phyloP scores from a whole-genome alignment of 37 sponge, comb jelly and placozoan species.

The Beroe ovata region DNA sequence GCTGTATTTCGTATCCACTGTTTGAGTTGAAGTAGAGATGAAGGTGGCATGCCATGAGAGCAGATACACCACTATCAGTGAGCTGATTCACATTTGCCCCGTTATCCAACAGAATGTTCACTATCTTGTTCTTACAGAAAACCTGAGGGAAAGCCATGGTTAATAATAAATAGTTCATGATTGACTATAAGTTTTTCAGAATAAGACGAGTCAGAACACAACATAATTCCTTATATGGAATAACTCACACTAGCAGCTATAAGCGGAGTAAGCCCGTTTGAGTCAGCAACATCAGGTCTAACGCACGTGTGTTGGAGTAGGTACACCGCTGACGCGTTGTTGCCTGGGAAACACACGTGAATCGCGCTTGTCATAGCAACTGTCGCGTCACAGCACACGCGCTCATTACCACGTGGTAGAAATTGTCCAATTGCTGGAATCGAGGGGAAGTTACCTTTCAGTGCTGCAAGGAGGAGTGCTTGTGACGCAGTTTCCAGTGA shows the following conservation, averaged over 20 bases:
- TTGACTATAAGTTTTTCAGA: not conserved
- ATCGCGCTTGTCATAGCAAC: not conserved
- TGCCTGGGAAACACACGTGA: not conserved
- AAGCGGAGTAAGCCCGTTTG: slow-evolving; percentile 44
- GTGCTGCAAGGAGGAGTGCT: slow-evolving; percentile 41
- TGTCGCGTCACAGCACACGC: not conserved
- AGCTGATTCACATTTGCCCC: slow-evolving; percentile 82
- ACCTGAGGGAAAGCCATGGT: slow-evolving; percentile 40
- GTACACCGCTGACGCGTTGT: slow-evolving; percentile 52
- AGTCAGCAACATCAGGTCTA: slow-evolving; percentile 59
- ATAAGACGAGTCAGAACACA: too few relatives aligned
- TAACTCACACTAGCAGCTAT: slow-evolving; percentile 50
- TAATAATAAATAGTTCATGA: not conserved
- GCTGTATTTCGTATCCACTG: not conserved
- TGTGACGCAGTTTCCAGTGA: slow-evolving; percentile 37
- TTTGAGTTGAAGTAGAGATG: slow-evolving; percentile 70
- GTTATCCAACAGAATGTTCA: slow-evolving; percentile 75
- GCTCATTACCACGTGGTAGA: not conserved
- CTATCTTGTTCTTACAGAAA: slow-evolving; percentile 69
- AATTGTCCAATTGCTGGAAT: not conserved
- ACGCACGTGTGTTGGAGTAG: slow-evolving; percentile 60
- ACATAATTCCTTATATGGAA: not conserved
- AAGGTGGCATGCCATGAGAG: slow-evolving; percentile 77
- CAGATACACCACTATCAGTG: slow-evolving; percentile 71
- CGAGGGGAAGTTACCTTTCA: slow-evolving; percentile 32